A percentile compares a stretch with the other conserved stretches of the same genome.
Conservation (phyloP, 2,888 invertebrate genomes). For the Apotomis betuletana region DNA sequence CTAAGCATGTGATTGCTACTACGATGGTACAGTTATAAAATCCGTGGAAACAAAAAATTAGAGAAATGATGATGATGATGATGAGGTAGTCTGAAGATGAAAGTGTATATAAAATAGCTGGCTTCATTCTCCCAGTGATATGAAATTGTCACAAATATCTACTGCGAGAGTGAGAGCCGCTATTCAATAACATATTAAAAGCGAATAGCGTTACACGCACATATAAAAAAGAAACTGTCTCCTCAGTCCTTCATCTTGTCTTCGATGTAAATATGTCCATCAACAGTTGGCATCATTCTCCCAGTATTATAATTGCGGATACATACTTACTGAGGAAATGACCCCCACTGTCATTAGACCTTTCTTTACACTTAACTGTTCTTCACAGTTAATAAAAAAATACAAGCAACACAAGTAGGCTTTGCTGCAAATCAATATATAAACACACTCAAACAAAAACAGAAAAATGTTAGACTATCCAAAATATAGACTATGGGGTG, state of each 20-base stretch:
- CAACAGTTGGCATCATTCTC: constrained; percentile 44
- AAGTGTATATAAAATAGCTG: neutral
- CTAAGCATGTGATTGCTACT: constrained; percentile 41
- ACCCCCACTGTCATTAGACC: constrained; percentile 31
- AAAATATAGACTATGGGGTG: too few relatives aligned
- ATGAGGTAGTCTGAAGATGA: too few relatives aligned
- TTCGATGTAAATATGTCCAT: constrained; percentile 1
- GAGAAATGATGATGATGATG: neutral
- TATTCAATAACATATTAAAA: too few relatives aligned
- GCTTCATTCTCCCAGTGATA: too few relatives aligned
- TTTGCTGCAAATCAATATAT: too few relatives aligned
- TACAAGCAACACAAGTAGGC: too few relatives aligned
- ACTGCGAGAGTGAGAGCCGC: too few relatives aligned
- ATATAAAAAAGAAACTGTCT: neutral
- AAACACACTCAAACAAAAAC: too few relatives aligned
- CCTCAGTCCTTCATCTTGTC: neutral
- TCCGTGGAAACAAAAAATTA: neutral
- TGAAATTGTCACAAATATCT: neutral
- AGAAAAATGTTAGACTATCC: too few relatives aligned
- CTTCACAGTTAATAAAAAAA: neutral
- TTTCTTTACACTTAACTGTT: neutral
- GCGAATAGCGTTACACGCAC: too few relatives aligned
- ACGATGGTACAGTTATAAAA: constrained; percentile 2
- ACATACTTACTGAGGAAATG: constrained; percentile 44
- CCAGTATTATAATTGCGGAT: constrained; percentile 41